Evolutionary conservation across 2,888 invertebrate genomes (phyloP).

Genomic region (Sabellastarte sp.): DNA sequence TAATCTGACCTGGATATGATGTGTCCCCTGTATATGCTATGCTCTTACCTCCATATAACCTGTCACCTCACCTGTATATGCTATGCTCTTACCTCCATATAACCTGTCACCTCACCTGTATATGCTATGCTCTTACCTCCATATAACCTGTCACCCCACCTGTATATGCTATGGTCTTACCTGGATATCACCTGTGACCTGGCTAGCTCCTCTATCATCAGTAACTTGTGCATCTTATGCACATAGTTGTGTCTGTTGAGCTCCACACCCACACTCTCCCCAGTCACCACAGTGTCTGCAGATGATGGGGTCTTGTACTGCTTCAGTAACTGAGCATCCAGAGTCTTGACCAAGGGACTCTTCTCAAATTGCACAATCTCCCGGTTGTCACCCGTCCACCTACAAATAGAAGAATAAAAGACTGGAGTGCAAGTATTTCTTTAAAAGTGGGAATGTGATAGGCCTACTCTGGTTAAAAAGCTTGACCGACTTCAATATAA

Average conservation of each 20-base stretch:
- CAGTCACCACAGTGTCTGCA: conserved; percentile 43
- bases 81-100: no score
- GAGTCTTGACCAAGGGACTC: neutral
- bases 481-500: no score
- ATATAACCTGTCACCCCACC: conserved; percentile 47
- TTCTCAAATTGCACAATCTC: conserved; percentile 33
- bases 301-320: conserved; percentile 45
- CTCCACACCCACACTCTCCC: conserved; percentile 39
- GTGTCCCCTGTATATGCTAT: no score
- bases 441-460: no score
- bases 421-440: no score
- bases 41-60: no score
- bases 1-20: no score
- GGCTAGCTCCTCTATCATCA: conserved; percentile 51
- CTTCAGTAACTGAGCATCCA: conserved; percentile 17
- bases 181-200: conserved; percentile 47
- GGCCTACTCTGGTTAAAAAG: no score
- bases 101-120: no score
- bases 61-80: no score
- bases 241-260: conserved; percentile 53
- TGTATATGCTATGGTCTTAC: conserved; percentile 28
- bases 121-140: conserved; percentile 33
- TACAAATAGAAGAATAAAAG: no score
- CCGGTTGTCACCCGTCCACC: conserved; percentile 50
- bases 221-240: conserved; percentile 53